phyloP scores from a whole-genome alignment of 2,797 vertebrate species.

The Sebastes wilsoni region DNA sequence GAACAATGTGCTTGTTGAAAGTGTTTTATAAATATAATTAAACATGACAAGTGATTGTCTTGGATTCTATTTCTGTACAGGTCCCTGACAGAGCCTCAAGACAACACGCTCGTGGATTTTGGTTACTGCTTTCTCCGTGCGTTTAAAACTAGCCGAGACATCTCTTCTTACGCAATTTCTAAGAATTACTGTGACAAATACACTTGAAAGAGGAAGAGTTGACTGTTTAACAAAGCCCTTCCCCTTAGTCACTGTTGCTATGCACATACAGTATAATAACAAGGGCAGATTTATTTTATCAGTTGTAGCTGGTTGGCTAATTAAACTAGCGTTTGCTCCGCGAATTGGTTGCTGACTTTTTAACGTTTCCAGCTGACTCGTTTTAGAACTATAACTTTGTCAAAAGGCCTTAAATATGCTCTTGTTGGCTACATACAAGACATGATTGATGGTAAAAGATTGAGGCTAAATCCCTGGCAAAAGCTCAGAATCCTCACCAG shows the following conservation, averaged over 20 bases:
- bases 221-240: neutral
- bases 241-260: neutral
- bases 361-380: too few relatives aligned
- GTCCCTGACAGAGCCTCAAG: neutral
- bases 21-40: neutral
- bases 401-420: too few relatives aligned
- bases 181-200: neutral
- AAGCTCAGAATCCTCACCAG: too few relatives aligned
- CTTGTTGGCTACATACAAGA: too few relatives aligned
- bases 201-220: neutral
- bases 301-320: too few relatives aligned
- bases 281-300: too few relatives aligned
- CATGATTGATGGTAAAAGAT: too few relatives aligned
- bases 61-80: neutral
- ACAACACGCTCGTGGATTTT: neutral
- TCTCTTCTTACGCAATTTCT: neutral
- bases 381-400: rapidly evolving
- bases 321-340: rapidly evolving
- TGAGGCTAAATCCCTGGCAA: too few relatives aligned
- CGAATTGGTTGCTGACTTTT: too few relatives aligned
- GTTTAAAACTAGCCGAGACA: neutral
- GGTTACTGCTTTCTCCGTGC: neutral
- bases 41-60: neutral
- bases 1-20: conserved; percentile 20
- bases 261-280: neutral